Base-by-base conservation (phyloP, 2,113 vertebrate species). In the Sinocyclocheilus maitianheensis region DNA sequence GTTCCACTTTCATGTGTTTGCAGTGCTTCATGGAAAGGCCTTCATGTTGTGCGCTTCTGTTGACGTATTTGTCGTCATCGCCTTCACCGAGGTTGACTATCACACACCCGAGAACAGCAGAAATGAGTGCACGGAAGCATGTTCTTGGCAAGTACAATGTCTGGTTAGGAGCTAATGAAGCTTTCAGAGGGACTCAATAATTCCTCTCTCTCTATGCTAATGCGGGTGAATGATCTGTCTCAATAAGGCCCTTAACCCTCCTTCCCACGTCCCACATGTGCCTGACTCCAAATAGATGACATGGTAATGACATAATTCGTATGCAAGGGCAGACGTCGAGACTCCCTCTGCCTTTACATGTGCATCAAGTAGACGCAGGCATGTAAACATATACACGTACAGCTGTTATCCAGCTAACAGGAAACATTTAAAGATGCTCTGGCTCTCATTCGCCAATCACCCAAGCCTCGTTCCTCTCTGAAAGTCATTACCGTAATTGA, bases 181-280 rank as follows among this genome's bases (percentile, higher is more conserved):
- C 60, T 85, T 77, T 83, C 84, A 72, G 24, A 72, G 65, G 62
- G 80, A 81, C 65, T 48, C 10, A 79, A 81, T 86, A 77, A 78
- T 77, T 85, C 69, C 40, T 71, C 87, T 77, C 51, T 88, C 83
- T 85, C 85, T 83, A 86, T 86, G 78, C 51, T 85, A 77, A 88
- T 83, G 65, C 22, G 5, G 72, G 71, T 87, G 72, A 76, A 87
- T 87, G 78, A 86, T 86, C 85, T 65, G 75, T 76, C 81, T 83
- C 30, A 46, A 60, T 77, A 58, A 74, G 78, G 77, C 20, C 78
- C 86, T 78, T 87, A 74, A 77, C 58, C 72, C 37, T 69, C 62
- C 84, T 75, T 53, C 30, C 51, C 74, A 65, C 51, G 16, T 58
- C 26, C 46, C 58, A 37, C 60, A 71, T 26, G 48, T 2, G 24